Conservation (phyloP, 2,888 invertebrate genomes). For the Oscheius sp. region DNA sequence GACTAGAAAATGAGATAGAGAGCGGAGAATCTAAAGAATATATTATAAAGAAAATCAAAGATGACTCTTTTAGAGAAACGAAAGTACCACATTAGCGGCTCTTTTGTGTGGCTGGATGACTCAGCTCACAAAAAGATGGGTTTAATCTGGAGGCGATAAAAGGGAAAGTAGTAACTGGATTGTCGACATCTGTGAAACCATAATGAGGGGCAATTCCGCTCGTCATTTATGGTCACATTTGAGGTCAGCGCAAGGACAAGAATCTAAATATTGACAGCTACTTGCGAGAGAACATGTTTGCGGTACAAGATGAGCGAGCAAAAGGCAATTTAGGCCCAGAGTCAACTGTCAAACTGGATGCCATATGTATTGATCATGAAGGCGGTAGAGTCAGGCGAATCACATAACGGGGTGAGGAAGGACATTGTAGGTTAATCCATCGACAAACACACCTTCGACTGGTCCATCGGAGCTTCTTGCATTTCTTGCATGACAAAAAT, state of each 20-base stretch:
- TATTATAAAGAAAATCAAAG: too few relatives aligned
- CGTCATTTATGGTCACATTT: constrained; percentile 25
- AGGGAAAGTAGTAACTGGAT: constrained; percentile 23
- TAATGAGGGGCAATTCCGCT: neutral
- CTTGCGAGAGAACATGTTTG: constrained; percentile 12
- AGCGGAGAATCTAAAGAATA: too few relatives aligned
- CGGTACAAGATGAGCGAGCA: neutral
- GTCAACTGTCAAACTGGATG: too few relatives aligned
- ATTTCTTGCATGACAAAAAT: too few relatives aligned
- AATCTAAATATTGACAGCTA: constrained; percentile 30
- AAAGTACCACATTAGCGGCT: constrained; percentile 1
- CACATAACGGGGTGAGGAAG: constrained; percentile 5
- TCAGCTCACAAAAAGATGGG: constrained; percentile 13
- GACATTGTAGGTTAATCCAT: constrained; percentile 26
- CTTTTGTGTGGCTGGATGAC: constrained; percentile 16
- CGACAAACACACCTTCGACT: constrained; percentile 18
- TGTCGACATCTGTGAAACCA: constrained; percentile 8
- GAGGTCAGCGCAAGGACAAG: constrained; percentile 24
- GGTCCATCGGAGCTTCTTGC: constrained; percentile 13
- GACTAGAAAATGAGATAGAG: too few relatives aligned
- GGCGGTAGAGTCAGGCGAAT: neutral
- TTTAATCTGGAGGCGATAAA: neutral
- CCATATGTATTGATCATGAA: neutral
- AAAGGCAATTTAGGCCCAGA: too few relatives aligned
- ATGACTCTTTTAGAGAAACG: constrained; percentile 16